phyloP scores from a whole-genome alignment of 2,797 vertebrate species.

The Phalloptychus januarius region DNA sequence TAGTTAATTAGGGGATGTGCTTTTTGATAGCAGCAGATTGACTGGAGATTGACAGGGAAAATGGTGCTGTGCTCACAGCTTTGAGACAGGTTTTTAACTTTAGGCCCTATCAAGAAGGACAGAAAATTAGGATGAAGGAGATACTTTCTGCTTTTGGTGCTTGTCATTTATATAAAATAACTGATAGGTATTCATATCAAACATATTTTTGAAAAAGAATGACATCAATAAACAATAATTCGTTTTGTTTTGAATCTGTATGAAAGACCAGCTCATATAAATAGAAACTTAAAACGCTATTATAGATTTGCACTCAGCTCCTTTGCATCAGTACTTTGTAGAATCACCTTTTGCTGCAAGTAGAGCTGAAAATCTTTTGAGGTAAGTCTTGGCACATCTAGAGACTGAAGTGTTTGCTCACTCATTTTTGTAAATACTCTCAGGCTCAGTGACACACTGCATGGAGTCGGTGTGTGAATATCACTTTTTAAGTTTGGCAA shows the following conservation, averaged over 20 bases:
- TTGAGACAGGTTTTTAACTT: conserved; percentile 36
- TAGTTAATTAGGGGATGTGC: conserved; percentile 82
- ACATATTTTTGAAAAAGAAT: not conserved
- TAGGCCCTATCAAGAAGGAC: conserved; percentile 2
- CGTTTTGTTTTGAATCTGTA: not conserved
- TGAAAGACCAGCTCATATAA: not conserved
- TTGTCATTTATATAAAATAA: not conserved
- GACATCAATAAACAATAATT: not conserved
- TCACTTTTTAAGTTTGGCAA: not conserved
- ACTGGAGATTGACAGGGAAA: conserved; percentile 62
- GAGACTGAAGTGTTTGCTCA: not conserved
- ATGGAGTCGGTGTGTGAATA: not conserved
- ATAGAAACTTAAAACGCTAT: not conserved
- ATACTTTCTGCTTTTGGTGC: conserved; percentile 4
- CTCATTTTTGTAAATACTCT: not conserved
- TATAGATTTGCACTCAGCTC: not conserved
- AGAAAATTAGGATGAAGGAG: conserved; percentile 6
- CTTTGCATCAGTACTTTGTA: not conserved
- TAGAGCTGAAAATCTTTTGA: not conserved
- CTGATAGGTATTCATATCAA: not conserved
- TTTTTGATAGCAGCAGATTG: conserved; percentile 69
- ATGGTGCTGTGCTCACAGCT: conserved; percentile 36
- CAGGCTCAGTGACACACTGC: not conserved
- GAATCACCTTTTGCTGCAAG: not conserved
- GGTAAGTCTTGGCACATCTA: not conserved